Percentiles rank a stretch among this genome's conserved stretches.
These are phyloP conservation scores for Drepana arcuata DNA, from an alignment of 1,140 invertebrate genomes.

Conservation along the genomic window DNA sequence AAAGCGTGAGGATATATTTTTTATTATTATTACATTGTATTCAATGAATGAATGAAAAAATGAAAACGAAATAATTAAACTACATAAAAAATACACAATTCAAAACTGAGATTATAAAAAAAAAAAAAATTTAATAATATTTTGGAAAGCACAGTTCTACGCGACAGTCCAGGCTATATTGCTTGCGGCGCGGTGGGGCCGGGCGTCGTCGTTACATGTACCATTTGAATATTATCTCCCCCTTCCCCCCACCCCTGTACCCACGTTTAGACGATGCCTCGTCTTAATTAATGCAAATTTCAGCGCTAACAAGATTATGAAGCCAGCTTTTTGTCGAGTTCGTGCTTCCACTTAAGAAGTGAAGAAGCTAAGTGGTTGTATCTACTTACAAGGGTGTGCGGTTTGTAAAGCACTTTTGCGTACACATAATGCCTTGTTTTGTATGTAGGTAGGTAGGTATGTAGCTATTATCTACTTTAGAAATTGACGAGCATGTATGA, in stretches of 20 bases:
- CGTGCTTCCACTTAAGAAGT: constrained; percentile 33
- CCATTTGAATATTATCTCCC: constrained; percentile 70
- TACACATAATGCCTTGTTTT: no score
- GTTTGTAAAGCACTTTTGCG: constrained; percentile 1
- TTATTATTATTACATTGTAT: no score
- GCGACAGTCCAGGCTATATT: constrained; percentile 51
- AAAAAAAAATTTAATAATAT: neutral
- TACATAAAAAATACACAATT: no score
- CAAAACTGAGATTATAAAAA: no score
- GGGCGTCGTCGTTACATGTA: constrained; percentile 64
- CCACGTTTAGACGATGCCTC: constrained; percentile 53
- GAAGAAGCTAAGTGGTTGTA: constrained; percentile 44
- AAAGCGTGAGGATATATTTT: no score
- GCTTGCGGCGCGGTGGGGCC: constrained; percentile 52
- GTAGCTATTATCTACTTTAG: no score
- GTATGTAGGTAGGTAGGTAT: no score
- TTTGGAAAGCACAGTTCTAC: constrained; percentile 15
- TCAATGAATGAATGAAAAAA: no score
- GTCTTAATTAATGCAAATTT: constrained; percentile 71
- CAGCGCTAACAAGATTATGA: constrained; percentile 71
- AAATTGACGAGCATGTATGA: no score
- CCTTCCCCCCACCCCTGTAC: constrained; percentile 7
- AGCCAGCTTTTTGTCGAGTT: constrained; percentile 59
- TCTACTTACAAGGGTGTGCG: constrained; percentile 28
- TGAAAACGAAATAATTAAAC: no score